Base-by-base conservation (phyloP, 2,797 vertebrate species). In the Megaceryle alcyon region DNA sequence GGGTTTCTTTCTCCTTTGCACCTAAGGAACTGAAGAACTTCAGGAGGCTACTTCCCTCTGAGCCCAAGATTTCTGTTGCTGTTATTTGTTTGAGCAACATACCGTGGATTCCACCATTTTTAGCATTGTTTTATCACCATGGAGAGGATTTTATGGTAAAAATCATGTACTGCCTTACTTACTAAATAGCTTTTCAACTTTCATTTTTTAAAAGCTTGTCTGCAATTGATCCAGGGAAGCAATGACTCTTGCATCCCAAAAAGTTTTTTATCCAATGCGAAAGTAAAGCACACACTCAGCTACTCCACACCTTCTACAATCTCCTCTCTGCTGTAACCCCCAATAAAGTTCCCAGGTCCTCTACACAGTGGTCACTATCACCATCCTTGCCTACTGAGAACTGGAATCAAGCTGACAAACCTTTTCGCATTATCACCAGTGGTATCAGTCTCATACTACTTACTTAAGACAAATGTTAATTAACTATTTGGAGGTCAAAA, bases 291-390 rank as follows among this genome's bases (percentile, higher is more conserved):
- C n/a, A 18, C 10, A 12, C 6, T 37, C 11, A 57, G 13, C 2
- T 26, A 41, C 10, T 53, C 46, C 22, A 59, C 20, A 19, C 3
- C 12, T 65, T 20, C 20, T n/a, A 33, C 51, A 18, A 71, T 39
- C 33, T 64, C 23, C 29, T 60, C 11, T 66, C 21, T 81, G 49
- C 13, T 83, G 23, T 28, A 85, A 68, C 10, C 8, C 37, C 3
- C 23, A 46, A 12, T 4, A 44, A 26, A 44, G 12, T 59, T 82
- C 31, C 33, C 28, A 57, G 7, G 7, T 57, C 9, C 14, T 77
- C 35, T 37, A 41, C 6, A 26, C 9, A 43, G 48, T 0, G 0
- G 5, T 37, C 13, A 49, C 4, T 23, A 16, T 26, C 39, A 9
- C 21, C 11, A 53, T 37, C 22, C 17, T 56, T 57, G 25, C 1